A percentile compares a stretch with the other conserved stretches of the same genome.
These are phyloP conservation scores for Plecturocebus donacophilus DNA, from an alignment of 2,113 vertebrate genomes.

Conservation along the genomic window DNA sequence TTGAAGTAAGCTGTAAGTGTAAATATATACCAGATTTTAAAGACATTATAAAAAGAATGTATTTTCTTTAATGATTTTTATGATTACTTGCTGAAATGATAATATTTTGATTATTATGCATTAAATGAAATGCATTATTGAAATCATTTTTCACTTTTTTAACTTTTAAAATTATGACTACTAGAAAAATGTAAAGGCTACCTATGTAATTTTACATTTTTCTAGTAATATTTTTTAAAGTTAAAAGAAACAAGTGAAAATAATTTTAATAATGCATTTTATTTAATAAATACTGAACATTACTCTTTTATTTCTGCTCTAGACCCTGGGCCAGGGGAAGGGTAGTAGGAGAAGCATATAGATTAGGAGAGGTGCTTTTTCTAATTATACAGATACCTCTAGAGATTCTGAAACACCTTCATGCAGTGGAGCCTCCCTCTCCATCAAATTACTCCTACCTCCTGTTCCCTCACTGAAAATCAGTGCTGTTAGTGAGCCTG, in stretches of 20 bases:
- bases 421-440: not conserved
- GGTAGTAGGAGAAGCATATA: not conserved
- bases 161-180: no score
- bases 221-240: no score
- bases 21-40: constrained; percentile 10
- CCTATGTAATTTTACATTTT: no score
- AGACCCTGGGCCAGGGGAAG: not conserved
- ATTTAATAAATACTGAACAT: no score
- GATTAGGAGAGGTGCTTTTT: not conserved
- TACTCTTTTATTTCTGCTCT: not conserved
- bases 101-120: no score
- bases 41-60: not conserved
- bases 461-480: not conserved
- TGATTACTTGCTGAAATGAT: no score
- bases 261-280: no score
- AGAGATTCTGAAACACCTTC: not conserved
- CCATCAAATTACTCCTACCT: not conserved
- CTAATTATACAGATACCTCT: not conserved
- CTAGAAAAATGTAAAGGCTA: not conserved
- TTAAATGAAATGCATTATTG: no score
- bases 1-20: not conserved
- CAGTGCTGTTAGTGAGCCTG: not conserved
- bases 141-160: no score
- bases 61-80: not conserved
- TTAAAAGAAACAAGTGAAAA: no score